phyloP scores from a whole-genome alignment of 2,888 invertebrate species.

The Seira ritae region DNA sequence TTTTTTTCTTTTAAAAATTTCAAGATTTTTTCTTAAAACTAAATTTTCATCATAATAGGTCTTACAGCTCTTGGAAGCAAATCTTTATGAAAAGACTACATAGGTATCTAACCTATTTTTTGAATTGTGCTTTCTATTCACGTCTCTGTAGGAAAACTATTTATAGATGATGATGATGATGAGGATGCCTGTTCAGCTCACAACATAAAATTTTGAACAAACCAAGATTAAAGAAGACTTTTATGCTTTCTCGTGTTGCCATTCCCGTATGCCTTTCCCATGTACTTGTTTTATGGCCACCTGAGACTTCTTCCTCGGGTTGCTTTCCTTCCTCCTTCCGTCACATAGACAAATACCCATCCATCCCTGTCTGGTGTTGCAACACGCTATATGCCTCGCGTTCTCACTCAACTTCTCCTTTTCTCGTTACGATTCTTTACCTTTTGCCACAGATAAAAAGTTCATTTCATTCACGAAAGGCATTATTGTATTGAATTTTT shows the following conservation, averaged over 20 bases:
- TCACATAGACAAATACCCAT: background rate
- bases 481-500: background rate
- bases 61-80: too few species aligned
- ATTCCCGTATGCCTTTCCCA: too few species aligned
- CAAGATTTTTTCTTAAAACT: slow-evolving; percentile 9
- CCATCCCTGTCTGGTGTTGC: background rate
- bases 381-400: background rate
- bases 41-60: too few species aligned
- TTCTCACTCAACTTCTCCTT: too few species aligned
- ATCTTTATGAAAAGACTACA: too few species aligned
- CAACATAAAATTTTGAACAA: slow-evolving; percentile 54
- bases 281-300: slow-evolving; percentile 58
- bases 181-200: slow-evolving; percentile 2
- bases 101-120: background rate
- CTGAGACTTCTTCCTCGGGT: slow-evolving; percentile 52
- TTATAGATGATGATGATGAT: background rate
- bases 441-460: background rate
- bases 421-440: background rate
- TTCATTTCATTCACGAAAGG: background rate
- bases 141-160: slow-evolving; percentile 17
- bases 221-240: slow-evolving; percentile 61
- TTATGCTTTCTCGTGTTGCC: slow-evolving; percentile 60
- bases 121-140: slow-evolving; percentile 30
- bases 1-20: background rate
- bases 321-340: slow-evolving; percentile 23